Evolutionary conservation across 2,888 invertebrate genomes (phyloP).

Genomic region (Lasioglossum leucozonium): DNA sequence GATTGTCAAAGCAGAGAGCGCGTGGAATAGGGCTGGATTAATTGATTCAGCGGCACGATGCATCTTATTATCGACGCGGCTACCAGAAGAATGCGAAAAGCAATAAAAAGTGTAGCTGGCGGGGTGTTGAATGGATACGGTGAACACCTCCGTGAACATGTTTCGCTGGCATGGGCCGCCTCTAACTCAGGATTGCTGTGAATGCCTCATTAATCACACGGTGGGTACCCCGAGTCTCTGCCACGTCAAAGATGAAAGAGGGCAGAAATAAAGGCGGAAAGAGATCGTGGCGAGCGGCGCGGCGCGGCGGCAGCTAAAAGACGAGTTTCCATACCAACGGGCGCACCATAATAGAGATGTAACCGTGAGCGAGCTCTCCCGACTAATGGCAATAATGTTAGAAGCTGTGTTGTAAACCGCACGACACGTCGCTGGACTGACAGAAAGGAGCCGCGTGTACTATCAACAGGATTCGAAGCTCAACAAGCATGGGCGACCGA

Average conservation of each 20-base stretch:
- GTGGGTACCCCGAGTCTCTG: slow-evolving; percentile 70
- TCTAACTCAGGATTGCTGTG: slow-evolving; percentile 46
- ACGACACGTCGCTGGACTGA: slow-evolving; percentile 56
- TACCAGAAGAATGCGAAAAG: background rate
- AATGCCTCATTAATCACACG: slow-evolving; percentile 80
- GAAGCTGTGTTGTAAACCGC: slow-evolving; percentile 72
- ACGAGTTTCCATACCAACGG: slow-evolving; percentile 67
- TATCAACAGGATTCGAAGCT: slow-evolving; percentile 24
- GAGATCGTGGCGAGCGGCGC: slow-evolving; percentile 62
- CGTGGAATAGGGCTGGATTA: slow-evolving; percentile 1
- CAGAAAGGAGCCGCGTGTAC: slow-evolving; percentile 32
- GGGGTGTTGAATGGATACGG: background rate
- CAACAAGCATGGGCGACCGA: background rate
- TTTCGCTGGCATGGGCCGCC: slow-evolving; percentile 34
- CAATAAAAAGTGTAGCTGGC: slow-evolving; percentile 22
- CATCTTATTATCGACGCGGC: slow-evolving; percentile 1
- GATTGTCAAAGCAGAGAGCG: slow-evolving; percentile 2
- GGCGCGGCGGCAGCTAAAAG: slow-evolving; percentile 67
- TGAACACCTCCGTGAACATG: slow-evolving; percentile 2
- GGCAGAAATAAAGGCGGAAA: slow-evolving; percentile 64
- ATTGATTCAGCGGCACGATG: slow-evolving; percentile 9
- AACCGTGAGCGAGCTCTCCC: slow-evolving; percentile 74
- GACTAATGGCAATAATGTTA: slow-evolving; percentile 80
- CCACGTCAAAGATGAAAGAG: slow-evolving; percentile 55
- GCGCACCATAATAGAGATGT: slow-evolving; percentile 76